Base-by-base conservation (phyloP, 2,113 vertebrate species). In the Cyprinodon variegatus region DNA sequence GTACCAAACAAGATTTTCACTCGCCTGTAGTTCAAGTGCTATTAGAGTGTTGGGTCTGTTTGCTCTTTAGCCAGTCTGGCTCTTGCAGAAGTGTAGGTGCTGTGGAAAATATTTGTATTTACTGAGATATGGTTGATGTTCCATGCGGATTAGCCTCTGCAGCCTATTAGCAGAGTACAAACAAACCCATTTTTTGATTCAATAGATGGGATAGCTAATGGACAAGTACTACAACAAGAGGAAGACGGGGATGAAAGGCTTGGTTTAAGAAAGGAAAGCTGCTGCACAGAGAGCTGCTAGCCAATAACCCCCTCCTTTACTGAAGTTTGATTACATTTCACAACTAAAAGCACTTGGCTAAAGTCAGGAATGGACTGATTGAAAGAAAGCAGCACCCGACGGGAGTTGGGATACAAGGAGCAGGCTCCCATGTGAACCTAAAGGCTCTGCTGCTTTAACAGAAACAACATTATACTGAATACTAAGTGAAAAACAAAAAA, bases 1-100 rank as follows among this genome's bases (percentile, higher is more conserved):
- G 13, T 15, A 10, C 15, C 13, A 12, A 39, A 9, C 61, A 38
- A 37, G 37, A 2, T 39, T 6, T 38, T 8, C 17, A 14, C 38
- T 13, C 15, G 61, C 14, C 7, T 22, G 36, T 37, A 39, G 61
- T 38, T 62, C 38, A 14, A 62, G 20, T 62, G 61, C 15, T 38
- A 39, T 39, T 9, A 39, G 14, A 37, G 9, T 62, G 36, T 62
- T 62, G 12, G 8, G 36, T 39, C 60, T 38, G 50, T 60, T 66
- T 78, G 36, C 53, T 15, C n/a, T 73, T 59, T 36, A 67, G 68
- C 61, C 66, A 61, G 12, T 63, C 68, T 67, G 14, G 36, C 15
- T 83, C 60, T 10, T 72, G 50, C 68, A 46, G 72, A 61, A 76
- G 70, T 71, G 81, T 71, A 76, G 70, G 76, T 74, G 63, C 66